Percentiles rank a stretch among this genome's conserved stretches.
Evolutionary conservation across 2,797 vertebrate genomes (phyloP).

Genomic region (Martes flavigula): DNA sequence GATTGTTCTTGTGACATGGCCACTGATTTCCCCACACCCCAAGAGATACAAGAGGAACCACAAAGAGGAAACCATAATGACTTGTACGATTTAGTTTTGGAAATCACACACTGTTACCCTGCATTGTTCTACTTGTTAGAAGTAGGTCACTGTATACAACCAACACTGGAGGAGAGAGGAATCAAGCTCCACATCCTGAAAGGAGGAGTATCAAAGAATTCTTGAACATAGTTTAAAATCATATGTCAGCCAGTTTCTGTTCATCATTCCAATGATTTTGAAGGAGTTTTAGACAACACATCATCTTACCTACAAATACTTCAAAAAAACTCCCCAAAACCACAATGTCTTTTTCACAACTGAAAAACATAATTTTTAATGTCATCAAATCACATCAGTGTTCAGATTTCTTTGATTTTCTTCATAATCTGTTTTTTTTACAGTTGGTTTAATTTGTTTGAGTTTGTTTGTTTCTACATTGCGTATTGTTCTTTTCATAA

Average conservation of each 20-base stretch:
- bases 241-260: not conserved
- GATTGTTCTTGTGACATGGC: not conserved
- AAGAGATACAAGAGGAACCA: not conserved
- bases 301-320: not conserved
- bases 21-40: not conserved
- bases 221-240: not conserved
- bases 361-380: not conserved
- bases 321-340: not conserved
- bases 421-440: not conserved
- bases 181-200: not conserved
- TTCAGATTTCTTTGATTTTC: not conserved
- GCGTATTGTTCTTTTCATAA: constrained; percentile 15
- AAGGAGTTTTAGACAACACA: not conserved
- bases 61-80: not conserved
- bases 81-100: not conserved
- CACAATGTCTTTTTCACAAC: not conserved
- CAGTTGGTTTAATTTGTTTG: not conserved
- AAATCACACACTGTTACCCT: not conserved
- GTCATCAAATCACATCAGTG: not conserved
- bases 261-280: not conserved
- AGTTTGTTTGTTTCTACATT: constrained; percentile 65
- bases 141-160: not conserved
- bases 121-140: not conserved
- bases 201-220: not conserved
- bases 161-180: not conserved